Conservation (phyloP, 1,140 invertebrate genomes). For the Eurosta solidaginis region DNA sequence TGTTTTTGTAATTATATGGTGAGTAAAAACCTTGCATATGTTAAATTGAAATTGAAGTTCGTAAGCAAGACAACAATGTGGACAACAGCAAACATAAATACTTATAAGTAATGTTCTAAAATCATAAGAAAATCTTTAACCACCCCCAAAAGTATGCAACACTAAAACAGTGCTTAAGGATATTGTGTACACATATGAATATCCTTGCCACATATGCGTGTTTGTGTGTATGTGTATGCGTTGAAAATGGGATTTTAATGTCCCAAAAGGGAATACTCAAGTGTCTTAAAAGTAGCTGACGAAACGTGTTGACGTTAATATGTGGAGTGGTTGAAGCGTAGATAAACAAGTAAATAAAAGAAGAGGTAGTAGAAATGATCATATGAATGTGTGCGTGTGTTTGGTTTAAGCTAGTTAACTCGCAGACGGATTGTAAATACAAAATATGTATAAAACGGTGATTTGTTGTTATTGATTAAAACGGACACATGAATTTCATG, state of each 20-base stretch:
- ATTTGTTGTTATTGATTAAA: slow-evolving; percentile 60
- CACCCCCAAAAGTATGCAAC: slow-evolving; percentile 11
- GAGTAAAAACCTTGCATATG: slow-evolving; percentile 44
- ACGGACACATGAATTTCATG: slow-evolving; percentile 41
- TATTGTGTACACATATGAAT: slow-evolving; percentile 37
- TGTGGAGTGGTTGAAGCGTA: not conserved
- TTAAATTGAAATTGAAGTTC: slow-evolving; percentile 46
- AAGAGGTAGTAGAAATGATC: not conserved
- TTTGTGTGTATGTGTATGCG: not conserved
- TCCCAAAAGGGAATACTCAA: slow-evolving; percentile 55
- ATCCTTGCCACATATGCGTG: slow-evolving; percentile 21
- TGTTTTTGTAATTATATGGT: slow-evolving; percentile 34
- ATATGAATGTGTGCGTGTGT: not conserved
- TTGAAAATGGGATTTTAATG: slow-evolving; percentile 59
- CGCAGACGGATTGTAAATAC: slow-evolving; percentile 48
- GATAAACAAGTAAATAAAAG: too few species aligned
- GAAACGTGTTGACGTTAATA: not conserved
- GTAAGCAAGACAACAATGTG: slow-evolving; percentile 37
- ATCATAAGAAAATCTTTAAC: not conserved
- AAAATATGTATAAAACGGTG: slow-evolving; percentile 56
- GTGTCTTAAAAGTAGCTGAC: slow-evolving; percentile 19
- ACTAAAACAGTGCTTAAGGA: slow-evolving; percentile 5
- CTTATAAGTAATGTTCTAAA: not conserved
- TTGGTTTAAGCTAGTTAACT: not conserved
- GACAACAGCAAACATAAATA: not conserved